Conservation (phyloP, 2,113 vertebrate species). For the Holacanthus passer region DNA sequence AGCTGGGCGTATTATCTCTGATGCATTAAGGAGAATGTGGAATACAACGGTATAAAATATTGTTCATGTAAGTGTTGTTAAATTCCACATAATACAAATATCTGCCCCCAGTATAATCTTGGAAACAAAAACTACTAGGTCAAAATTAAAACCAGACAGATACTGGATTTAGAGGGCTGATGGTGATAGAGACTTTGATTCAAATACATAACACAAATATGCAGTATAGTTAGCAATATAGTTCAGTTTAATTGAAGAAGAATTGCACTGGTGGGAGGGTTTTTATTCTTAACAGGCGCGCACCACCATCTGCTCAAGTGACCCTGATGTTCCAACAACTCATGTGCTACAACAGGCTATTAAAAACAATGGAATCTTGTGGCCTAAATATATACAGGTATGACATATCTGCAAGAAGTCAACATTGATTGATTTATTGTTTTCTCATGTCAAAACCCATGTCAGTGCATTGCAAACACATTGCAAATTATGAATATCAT, state of each 20-base stretch:
- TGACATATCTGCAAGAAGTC: not conserved
- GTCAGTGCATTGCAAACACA: slow-evolving; percentile 9
- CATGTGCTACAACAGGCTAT: too few relatives aligned
- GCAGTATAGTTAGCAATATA: not conserved
- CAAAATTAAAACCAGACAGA: not conserved
- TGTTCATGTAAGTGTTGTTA: not conserved
- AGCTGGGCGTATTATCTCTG: slow-evolving; percentile 16
- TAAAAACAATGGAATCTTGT: not conserved
- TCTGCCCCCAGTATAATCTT: too few relatives aligned
- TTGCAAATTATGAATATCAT: not conserved
- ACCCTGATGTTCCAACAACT: not conserved
- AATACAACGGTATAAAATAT: not conserved
- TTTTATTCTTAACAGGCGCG: not conserved
- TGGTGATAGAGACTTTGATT: not conserved
- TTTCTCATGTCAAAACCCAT: not conserved
- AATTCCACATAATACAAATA: not conserved
- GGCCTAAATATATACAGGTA: not conserved
- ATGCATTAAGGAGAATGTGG: not conserved
- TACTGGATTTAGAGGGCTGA: not conserved
- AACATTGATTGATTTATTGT: slow-evolving; percentile 2
- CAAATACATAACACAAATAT: not conserved
- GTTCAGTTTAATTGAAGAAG: not conserved
- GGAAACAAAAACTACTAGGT: too few relatives aligned
- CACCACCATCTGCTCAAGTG: not conserved
- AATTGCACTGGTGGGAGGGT: not conserved